These are phyloP conservation scores for Pimephales promelas DNA, from an alignment of 2,113 vertebrate genomes.

Conservation along the genomic window DNA sequence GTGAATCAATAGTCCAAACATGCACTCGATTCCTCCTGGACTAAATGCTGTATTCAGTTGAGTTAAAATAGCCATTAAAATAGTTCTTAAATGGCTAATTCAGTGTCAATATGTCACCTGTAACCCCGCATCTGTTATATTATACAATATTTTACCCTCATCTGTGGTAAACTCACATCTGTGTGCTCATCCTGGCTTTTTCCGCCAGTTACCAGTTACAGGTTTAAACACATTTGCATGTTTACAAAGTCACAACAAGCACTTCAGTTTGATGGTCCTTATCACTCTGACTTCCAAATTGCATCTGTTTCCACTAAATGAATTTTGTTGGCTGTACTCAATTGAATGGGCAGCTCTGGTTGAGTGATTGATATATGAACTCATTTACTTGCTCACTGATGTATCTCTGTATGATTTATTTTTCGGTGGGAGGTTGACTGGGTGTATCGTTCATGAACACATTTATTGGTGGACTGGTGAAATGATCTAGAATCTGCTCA, in stretches of 20 bases:
- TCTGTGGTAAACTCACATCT: not conserved
- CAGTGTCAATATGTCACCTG: not conserved
- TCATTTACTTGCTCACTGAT: constrained; percentile 47
- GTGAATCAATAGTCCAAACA: not conserved
- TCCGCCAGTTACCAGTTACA: not conserved
- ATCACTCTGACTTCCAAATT: constrained; percentile 33
- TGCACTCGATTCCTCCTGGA: not conserved
- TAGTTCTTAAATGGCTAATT: not conserved
- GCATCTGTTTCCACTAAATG: constrained; percentile 33
- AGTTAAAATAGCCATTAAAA: not conserved
- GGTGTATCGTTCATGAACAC: constrained; percentile 13
- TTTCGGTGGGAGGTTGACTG: constrained; percentile 17
- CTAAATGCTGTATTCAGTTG: not conserved
- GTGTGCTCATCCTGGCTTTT: not conserved
- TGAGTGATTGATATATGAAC: constrained; percentile 51
- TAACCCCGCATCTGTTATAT: not conserved
- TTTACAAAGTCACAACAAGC: constrained; percentile 32
- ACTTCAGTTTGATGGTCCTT: constrained; percentile 26
- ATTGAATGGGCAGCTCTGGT: constrained; percentile 32
- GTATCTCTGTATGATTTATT: constrained; percentile 42
- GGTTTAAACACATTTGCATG: constrained; percentile 17
- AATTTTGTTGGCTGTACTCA: constrained; percentile 27
- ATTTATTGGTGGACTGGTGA: constrained; percentile 25
- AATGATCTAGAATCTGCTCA: constrained; percentile 7
- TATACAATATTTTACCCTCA: not conserved